A percentile compares a stretch with the other conserved stretches of the same genome.
phyloP scores from a whole-genome alignment of 1,140 invertebrate species.

The Hycleus cichorii region DNA sequence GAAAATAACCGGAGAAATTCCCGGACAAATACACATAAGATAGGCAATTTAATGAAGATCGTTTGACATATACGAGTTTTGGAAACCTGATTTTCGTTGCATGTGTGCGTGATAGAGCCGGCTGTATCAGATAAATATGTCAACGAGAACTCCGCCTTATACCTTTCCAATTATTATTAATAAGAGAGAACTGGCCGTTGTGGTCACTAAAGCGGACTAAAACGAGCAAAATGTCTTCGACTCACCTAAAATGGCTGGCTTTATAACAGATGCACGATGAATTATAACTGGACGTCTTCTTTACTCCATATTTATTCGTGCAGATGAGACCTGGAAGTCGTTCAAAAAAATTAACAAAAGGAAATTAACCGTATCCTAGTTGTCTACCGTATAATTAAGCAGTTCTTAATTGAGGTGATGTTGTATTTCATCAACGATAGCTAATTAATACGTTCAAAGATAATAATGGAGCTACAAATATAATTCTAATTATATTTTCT shows the following conservation, averaged over 20 bases:
- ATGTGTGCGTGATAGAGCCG: slow-evolving; percentile 28
- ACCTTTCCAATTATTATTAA: slow-evolving; percentile 28
- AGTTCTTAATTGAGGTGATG: no score
- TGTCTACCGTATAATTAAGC: no score
- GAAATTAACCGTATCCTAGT: no score
- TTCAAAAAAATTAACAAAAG: not conserved
- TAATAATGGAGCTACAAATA: no score
- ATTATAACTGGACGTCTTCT: slow-evolving; percentile 20
- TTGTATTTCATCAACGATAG: no score
- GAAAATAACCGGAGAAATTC: not conserved
- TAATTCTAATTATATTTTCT: no score
- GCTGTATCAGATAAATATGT: slow-evolving; percentile 39
- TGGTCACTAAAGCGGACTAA: slow-evolving; percentile 4
- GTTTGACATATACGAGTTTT: slow-evolving; percentile 33
- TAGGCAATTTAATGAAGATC: slow-evolving; percentile 35
- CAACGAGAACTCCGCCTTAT: slow-evolving; percentile 34
- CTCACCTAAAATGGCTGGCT: slow-evolving; percentile 33
- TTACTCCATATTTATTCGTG: slow-evolving; percentile 27
- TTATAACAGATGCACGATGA: slow-evolving; percentile 27
- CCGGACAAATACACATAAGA: slow-evolving; percentile 26
- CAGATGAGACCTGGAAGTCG: slow-evolving; percentile 19
- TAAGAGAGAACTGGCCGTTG: slow-evolving; percentile 1
- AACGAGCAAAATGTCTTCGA: slow-evolving; percentile 23
- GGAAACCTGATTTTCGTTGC: slow-evolving; percentile 21
- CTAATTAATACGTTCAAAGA: no score